Base-by-base conservation (phyloP, 1,140 invertebrate species). In the Drosophila sturtevanti region DNA sequence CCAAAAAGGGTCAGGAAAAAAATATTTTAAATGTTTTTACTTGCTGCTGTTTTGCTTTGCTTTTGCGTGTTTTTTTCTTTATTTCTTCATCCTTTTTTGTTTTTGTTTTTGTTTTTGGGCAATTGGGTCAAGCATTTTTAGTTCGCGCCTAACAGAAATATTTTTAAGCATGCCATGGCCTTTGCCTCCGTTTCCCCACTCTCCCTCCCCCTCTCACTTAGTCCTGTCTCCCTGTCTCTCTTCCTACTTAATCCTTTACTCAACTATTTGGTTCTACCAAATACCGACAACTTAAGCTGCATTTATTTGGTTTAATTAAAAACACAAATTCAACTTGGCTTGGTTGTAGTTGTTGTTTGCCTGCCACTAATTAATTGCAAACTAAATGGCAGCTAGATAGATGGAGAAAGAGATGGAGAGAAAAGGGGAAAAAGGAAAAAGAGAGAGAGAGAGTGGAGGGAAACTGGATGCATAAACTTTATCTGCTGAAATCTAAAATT, bases 81-180 rank as follows among this genome's bases (percentile, higher is more conserved):
- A n/a, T n/a, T n/a, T n/a, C 21, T 41, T 34, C 35, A 11, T 24
- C 4, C 4, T 24, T 24, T 24, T 24, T 24, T 52, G 54, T 44
- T 60, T 31, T 16, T 59, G 21, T 48, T 7, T 7, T 22, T 37
- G 24, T 59, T 72, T 22, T 48, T 37, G 81, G 71, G 70, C 82
- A 87, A 87, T 87, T 87, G 84, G 82, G 82, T 89, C 84, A 87
- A 87, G 82, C 82, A 79, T 87, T 89, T 87, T 72, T 76, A 82
- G 82, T 87, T 87, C 84, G 80, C 82, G 84, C 82, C 84, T 72
- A 67, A 54, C 27, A 62, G 67, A 79, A 76, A 79, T 72, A 76
- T 75, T 65, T 73, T 41, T 24, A 71, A 58, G 62, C 59, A 59
- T 68, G 9, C 58, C 58, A 16, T 51, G 27, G 27, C 27, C 27